phyloP scores from a whole-genome alignment of 2,888 invertebrate genomes.

The Hypercompe scribonia region DNA sequence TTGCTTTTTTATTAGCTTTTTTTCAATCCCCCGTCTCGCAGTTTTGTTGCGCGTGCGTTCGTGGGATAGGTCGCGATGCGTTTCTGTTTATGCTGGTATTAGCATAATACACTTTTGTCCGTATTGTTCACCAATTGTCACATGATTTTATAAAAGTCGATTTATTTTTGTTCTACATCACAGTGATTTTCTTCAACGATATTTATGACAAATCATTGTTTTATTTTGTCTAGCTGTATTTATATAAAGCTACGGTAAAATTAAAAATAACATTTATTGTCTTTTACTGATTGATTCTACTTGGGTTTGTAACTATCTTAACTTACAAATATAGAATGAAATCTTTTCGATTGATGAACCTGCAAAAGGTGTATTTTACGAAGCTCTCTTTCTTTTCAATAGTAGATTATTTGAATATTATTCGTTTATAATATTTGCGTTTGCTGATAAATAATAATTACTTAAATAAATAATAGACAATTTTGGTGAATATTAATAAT shows the following conservation, averaged over 20 bases:
- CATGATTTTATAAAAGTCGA: conserved; percentile 54
- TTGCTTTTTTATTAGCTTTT: conserved; percentile 86
- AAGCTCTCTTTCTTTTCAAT: neutral
- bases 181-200: neutral
- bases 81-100: conserved; percentile 84
- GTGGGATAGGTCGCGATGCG: conserved; percentile 82
- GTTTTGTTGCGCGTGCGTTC: conserved; percentile 78
- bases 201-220: neutral
- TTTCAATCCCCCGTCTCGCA: conserved; percentile 77
- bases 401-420: neutral
- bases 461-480: neutral
- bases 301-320: neutral
- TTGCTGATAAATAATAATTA: neutral
- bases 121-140: conserved; percentile 73
- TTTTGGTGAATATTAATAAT: too few relatives aligned
- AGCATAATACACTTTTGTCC: conserved; percentile 79
- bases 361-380: neutral
- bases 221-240: neutral
- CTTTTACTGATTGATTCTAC: neutral
- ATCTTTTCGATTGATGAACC: neutral
- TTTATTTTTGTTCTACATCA: conserved; percentile 31
- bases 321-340: neutral
- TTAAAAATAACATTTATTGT: neutral
- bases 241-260: neutral
- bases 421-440: neutral